phyloP scores from a whole-genome alignment of 2,888 invertebrate genomes.

The Teinopalpus imperialis region DNA sequence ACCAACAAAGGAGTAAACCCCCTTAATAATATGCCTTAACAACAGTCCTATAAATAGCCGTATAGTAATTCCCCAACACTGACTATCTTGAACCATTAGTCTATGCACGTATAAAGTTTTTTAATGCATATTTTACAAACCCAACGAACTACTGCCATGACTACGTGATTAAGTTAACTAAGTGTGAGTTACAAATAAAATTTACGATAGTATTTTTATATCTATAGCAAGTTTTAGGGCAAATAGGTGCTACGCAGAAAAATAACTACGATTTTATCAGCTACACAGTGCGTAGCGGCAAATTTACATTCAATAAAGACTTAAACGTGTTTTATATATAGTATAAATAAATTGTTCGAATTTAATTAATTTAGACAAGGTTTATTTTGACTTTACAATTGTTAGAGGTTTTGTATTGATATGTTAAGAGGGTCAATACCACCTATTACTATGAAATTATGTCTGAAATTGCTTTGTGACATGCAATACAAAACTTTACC shows the following conservation, averaged over 20 bases:
- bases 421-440: constrained; percentile 14
- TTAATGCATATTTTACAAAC: constrained; percentile 17
- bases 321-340: constrained; percentile 12
- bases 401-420: not conserved
- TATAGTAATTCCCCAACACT: constrained; percentile 5
- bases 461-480: constrained; percentile 4
- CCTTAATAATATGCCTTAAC: constrained; percentile 7
- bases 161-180: constrained; percentile 11
- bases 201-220: too few relatives aligned
- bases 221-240: not conserved
- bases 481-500: constrained; percentile 4
- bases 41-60: constrained; percentile 10
- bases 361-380: not conserved
- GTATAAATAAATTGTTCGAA: not conserved
- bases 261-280: not conserved
- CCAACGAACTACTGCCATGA: constrained; percentile 10
- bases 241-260: not conserved
- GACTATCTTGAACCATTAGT: constrained; percentile 14
- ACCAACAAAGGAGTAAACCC: too few relatives aligned
- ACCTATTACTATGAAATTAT: constrained; percentile 8
- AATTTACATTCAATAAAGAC: constrained; percentile 10
- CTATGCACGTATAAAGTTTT: constrained; percentile 10
- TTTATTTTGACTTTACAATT: constrained; percentile 4
- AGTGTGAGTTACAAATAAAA: not conserved
- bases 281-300: constrained; percentile 17